Evolutionary conservation across 1,140 invertebrate species (phyloP).

Genomic region (Panagrolaimus sp.): DNA sequence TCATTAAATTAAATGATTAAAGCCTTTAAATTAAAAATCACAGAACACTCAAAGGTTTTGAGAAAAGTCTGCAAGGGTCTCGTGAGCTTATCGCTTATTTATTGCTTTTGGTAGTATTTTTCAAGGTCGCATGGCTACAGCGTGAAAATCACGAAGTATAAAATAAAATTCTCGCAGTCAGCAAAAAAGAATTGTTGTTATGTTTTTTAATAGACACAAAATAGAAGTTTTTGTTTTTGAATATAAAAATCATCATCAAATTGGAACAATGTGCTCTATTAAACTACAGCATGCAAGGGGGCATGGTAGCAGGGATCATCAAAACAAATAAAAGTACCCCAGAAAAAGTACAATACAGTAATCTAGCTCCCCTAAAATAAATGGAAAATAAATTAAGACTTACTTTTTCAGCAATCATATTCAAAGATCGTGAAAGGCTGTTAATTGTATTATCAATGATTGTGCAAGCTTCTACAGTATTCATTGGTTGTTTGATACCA

Average conservation of each 20-base stretch:
- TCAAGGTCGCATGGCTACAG: no score
- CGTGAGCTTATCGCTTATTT: background rate
- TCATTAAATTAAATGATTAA: background rate
- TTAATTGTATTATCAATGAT: slow-evolving; percentile 13
- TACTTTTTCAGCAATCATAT: slow-evolving; percentile 6
- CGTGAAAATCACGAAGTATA: no score
- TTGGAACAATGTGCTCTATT: background rate
- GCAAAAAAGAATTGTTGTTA: no score
- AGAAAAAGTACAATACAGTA: slow-evolving; percentile 5
- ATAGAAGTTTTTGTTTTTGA: background rate
- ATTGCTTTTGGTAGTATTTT: background rate
- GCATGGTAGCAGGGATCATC: no score
- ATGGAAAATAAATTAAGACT: background rate
- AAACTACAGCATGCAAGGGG: no score
- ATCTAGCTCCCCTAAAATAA: background rate
- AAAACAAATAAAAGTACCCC: no score
- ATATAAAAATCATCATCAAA: background rate
- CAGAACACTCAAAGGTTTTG: background rate
- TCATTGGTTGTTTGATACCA: slow-evolving; percentile 5
- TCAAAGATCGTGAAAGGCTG: background rate
- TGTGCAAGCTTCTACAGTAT: background rate
- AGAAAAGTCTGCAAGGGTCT: background rate
- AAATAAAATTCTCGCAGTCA: no score
- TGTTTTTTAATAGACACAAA: background rate
- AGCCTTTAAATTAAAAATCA: background rate